Evolutionary conservation across 1,140 invertebrate genomes (phyloP).

Genomic region (Archegozetes longisetosus): DNA sequence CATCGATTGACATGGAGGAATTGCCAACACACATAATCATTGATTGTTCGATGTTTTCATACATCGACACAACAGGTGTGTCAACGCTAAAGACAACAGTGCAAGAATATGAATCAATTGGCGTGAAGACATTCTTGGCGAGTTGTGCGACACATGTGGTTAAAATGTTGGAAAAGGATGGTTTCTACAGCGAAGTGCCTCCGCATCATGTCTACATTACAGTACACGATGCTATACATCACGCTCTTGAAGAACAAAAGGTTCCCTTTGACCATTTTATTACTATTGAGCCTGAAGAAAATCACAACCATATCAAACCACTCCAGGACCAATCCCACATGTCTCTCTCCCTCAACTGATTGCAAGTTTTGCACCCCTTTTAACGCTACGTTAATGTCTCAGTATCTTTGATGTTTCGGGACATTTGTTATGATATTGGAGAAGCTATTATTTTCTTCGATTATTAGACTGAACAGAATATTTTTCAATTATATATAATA

Average conservation of each 20-base stretch:
- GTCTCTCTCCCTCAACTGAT: no score
- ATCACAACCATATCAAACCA: no score
- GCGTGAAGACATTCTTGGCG: slow-evolving; percentile 10
- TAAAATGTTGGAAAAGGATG: slow-evolving; percentile 12
- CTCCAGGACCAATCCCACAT: no score
- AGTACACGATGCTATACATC: slow-evolving; percentile 13
- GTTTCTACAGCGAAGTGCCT: slow-evolving; percentile 8
- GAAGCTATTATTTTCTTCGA: no score
- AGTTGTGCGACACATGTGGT: slow-evolving; percentile 13
- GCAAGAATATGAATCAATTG: slow-evolving; percentile 6
- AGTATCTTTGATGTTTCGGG: no score
- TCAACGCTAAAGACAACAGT: neutral
- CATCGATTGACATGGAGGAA: neutral
- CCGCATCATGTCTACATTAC: slow-evolving; percentile 12
- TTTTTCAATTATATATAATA: no score
- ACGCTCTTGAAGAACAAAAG: slow-evolving; percentile 10
- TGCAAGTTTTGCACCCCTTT: no score
- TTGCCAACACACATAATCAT: slow-evolving; percentile 14
- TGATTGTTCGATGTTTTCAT: slow-evolving; percentile 18
- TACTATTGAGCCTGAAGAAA: no score
- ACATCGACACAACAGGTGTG: slow-evolving; percentile 16
- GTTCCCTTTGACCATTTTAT: neutral
- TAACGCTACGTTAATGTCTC: no score
- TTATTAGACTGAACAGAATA: no score
- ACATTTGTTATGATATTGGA: no score